These are phyloP conservation scores for Pipistrellus kuhlii DNA, from an alignment of 2,797 vertebrate genomes.

Conservation along the genomic window DNA sequence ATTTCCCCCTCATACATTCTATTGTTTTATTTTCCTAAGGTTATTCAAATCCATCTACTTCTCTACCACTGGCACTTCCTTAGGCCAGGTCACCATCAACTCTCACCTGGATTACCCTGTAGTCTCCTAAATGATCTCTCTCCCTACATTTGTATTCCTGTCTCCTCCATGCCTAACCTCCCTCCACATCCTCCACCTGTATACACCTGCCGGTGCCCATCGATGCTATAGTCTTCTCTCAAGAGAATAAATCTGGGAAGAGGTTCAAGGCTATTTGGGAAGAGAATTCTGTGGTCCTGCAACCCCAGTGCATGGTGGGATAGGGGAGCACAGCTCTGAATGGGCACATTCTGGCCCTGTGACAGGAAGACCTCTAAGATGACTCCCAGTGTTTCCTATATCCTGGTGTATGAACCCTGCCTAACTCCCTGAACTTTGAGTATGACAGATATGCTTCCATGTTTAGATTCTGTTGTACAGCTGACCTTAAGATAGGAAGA, in stretches of 20 bases:
- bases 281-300: background rate
- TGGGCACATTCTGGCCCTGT: background rate
- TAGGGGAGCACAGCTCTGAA: background rate
- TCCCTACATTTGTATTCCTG: background rate
- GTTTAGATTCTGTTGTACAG: background rate
- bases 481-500: background rate
- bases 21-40: background rate
- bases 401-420: background rate
- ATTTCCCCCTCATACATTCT: background rate
- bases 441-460: background rate
- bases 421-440: background rate
- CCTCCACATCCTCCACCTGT: background rate
- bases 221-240: background rate
- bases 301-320: background rate
- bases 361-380: background rate
- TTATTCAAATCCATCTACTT: background rate
- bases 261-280: background rate
- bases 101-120: background rate
- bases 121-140: background rate
- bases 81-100: background rate
- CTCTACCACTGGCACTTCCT: background rate
- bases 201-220: background rate
- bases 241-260: background rate
- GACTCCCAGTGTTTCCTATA: background rate
- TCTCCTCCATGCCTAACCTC: background rate